Conservation (phyloP, 2,113 vertebrate species). For the Cololabis saira region DNA sequence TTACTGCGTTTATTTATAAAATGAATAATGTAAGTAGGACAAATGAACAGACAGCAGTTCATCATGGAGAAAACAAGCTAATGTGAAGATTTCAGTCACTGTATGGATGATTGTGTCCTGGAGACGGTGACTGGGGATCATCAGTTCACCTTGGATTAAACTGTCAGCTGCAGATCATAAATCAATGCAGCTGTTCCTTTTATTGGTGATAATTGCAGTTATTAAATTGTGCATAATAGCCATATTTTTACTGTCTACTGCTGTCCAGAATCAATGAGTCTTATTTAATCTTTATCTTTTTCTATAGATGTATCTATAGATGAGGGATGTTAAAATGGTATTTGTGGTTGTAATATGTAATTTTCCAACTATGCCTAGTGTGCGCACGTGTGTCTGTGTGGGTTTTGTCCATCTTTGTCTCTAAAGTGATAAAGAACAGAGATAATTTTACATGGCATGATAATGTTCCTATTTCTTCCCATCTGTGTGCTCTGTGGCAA, state of each 20-base stretch:
- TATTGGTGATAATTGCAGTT: slow-evolving; percentile 5
- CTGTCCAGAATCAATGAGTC: slow-evolving; percentile 42
- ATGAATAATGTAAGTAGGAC: no score
- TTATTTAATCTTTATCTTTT: slow-evolving; percentile 58
- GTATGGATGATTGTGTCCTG: neutral
- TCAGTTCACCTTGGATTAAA: neutral
- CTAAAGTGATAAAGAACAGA: slow-evolving; percentile 2
- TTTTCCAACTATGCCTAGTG: neutral
- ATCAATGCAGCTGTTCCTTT: neutral
- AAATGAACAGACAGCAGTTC: no score
- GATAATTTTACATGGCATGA: slow-evolving; percentile 27
- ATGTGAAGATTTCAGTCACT: neutral
- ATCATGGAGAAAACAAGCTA: no score
- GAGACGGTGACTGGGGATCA: neutral
- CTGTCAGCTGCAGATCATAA: neutral
- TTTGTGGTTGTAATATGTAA: neutral
- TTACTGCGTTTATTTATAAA: neutral
- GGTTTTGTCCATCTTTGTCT: neutral
- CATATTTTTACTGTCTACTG: slow-evolving; percentile 13
- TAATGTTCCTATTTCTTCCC: slow-evolving; percentile 20
- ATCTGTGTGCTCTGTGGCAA: slow-evolving; percentile 47
- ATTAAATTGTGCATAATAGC: slow-evolving; percentile 14
- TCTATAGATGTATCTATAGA: slow-evolving; percentile 48
- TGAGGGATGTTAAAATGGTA: neutral
- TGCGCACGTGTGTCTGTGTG: neutral